Evolutionary conservation across 1,140 invertebrate genomes (phyloP).

Genomic region (Euglossa dilemma): DNA sequence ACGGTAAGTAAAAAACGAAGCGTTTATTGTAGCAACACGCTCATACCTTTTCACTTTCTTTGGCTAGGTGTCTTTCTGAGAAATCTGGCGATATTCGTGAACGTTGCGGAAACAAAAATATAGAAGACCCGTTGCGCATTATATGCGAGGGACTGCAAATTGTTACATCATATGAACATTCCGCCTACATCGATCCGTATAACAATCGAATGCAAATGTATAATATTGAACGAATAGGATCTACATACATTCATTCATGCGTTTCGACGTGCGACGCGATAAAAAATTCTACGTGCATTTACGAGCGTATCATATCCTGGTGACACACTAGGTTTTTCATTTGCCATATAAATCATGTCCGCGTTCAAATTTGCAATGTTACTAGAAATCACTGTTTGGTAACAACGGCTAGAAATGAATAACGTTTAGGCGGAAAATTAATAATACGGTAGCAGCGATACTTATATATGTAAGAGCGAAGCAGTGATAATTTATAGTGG

Average conservation of each 20-base stretch:
- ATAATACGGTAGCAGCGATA: no score
- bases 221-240: neutral
- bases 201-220: neutral
- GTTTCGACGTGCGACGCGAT: neutral
- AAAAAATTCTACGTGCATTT: neutral
- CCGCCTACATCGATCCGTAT: neutral
- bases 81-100: neutral
- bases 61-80: neutral
- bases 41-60: constrained; percentile 2
- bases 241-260: constrained; percentile 15
- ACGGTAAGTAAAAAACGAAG: neutral
- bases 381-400: neutral
- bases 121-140: no score
- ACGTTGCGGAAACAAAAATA: neutral
- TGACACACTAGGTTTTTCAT: neutral
- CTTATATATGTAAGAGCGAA: no score
- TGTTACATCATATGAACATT: neutral
- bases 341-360: neutral
- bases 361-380: neutral
- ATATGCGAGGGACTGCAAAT: no score
- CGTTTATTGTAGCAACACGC: neutral
- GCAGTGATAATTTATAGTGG: no score
- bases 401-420: neutral
- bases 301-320: neutral
- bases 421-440: no score